Evolutionary conservation across 2,113 vertebrate genomes (phyloP), one percentile per base, ranked within the genome.

Genomic region (Meles meles): DNA sequence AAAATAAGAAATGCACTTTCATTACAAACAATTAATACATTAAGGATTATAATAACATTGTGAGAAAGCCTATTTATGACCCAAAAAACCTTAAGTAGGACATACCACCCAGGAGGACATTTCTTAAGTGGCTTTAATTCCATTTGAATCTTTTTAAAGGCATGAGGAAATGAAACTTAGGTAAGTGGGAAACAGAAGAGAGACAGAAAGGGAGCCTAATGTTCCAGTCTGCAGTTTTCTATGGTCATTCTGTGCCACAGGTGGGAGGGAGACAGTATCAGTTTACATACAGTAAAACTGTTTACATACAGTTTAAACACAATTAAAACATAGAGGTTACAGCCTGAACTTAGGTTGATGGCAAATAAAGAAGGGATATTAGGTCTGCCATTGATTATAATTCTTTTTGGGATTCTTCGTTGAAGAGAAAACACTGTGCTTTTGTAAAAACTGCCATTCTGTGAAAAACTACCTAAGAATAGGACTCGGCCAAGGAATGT

Each of bases 381-480:
- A 94, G 3, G 17, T 67, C 49, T 95, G 49, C 6, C 20, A 2
- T 31, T 23, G 37, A 79, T 94, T 82, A 59, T 37, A 88, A 47
- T 42, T 85, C 52, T 92, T 27, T 67, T 83, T 90, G 88, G 55
- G 52, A 74, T 94, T 95, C 47, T 83, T 59, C 85, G 17, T 42
- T 92, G 76, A 85, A 95, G 77, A 42, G 92, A 79, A 90, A 81
- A 94, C 7, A 10, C 27, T 57, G 13, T 72, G 37, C 55, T 82
- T 85, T 90, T 77, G 74, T 94, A 49, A 81, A 96, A 96, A 88
- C 5, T 79, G n/a, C 21, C 34, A 37, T 49, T 97, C 76, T 85
- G 47, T 52, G 42, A 57, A 96, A 94, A 23, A 59, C 37, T 42
- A 8, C 57, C 57, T 44, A 79, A 69, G 44, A 76, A 47, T 10